Percentiles rank a stretch among this genome's conserved stretches.
These are phyloP conservation scores for Sitophilus oryzae DNA, from an alignment of 1,140 invertebrate species.

Conservation along the genomic window DNA sequence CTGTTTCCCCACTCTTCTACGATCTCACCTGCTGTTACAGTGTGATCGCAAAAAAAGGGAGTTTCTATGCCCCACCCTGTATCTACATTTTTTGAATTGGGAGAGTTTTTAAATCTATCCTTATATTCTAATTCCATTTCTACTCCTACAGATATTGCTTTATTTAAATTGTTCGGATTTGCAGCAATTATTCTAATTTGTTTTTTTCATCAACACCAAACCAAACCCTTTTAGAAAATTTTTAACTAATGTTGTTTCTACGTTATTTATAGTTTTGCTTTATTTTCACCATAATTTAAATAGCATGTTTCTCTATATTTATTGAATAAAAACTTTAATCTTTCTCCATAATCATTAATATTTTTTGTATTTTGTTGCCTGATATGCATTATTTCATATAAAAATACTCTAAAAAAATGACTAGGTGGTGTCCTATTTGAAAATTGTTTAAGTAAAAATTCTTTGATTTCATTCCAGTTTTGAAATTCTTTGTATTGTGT, in stretches of 20 bases:
- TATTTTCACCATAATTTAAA: neutral
- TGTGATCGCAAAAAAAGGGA: too few relatives aligned
- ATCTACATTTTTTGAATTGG: neutral
- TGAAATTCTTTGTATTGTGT: constrained; percentile 8
- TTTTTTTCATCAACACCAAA: constrained; percentile 6
- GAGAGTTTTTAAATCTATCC: neutral
- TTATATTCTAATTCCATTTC: constrained; percentile 7
- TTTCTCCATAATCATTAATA: neutral
- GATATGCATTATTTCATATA: constrained; percentile 7
- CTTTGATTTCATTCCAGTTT: constrained; percentile 11
- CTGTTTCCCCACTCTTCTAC: too few relatives aligned
- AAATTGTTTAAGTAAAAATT: constrained; percentile 11
- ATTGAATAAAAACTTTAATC: neutral
- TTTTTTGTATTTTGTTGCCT: neutral
- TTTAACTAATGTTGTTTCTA: constrained; percentile 2
- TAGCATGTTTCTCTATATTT: constrained; percentile 2
- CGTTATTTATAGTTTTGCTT: constrained; percentile 1
- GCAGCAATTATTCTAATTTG: neutral
- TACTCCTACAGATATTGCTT: neutral
- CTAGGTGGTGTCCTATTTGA: neutral
- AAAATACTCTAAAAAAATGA: constrained; percentile 6
- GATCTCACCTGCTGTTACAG: too few relatives aligned
- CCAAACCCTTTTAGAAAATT: constrained; percentile 6
- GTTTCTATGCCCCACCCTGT: too few relatives aligned
- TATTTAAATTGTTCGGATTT: constrained; percentile 3